A percentile compares a stretch with the other conserved stretches of the same genome.
phyloP scores from a whole-genome alignment of 2,797 vertebrate species.

The Chelidonichthys spinosus region DNA sequence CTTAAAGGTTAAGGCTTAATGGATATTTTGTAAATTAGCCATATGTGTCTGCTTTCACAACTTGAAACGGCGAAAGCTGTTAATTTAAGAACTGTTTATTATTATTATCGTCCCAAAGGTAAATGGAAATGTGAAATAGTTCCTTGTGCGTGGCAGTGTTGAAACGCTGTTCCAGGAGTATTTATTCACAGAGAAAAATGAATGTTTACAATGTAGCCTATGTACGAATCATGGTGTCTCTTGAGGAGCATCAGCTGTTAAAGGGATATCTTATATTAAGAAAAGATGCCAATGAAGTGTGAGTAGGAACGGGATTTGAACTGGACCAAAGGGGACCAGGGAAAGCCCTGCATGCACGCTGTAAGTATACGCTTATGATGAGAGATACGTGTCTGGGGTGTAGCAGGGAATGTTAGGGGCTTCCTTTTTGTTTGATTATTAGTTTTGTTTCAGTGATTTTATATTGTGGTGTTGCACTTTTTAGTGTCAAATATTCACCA shows the following conservation, averaged over 20 bases:
- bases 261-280: slow-evolving; percentile 80
- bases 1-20: slow-evolving; percentile 34
- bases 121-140: slow-evolving; percentile 55
- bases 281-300: slow-evolving; percentile 63
- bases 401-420: slow-evolving; percentile 51
- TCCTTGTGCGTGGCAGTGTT: slow-evolving; percentile 39
- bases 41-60: slow-evolving; percentile 55
- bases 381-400: slow-evolving; percentile 43
- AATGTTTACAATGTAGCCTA: slow-evolving; percentile 77
- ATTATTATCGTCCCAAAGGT: slow-evolving; percentile 26
- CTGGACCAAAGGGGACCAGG: slow-evolving; percentile 48
- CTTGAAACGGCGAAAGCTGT: slow-evolving; percentile 64
- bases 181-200: slow-evolving; percentile 68
- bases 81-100: slow-evolving; percentile 36
- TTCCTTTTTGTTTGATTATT: slow-evolving; percentile 9
- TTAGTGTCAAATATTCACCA: slow-evolving; percentile 9
- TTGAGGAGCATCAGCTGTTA: slow-evolving; percentile 61
- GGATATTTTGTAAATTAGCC: slow-evolving; percentile 35
- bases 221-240: slow-evolving; percentile 60
- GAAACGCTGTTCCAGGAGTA: slow-evolving; percentile 50
- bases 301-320: slow-evolving; percentile 52
- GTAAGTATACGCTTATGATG: slow-evolving; percentile 54
- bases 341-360: slow-evolving; percentile 58
- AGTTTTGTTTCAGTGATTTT: slow-evolving; percentile 38
- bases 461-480: slow-evolving; percentile 56